phyloP scores from a whole-genome alignment of 1,140 invertebrate species.

The Chironomus tepperi region DNA sequence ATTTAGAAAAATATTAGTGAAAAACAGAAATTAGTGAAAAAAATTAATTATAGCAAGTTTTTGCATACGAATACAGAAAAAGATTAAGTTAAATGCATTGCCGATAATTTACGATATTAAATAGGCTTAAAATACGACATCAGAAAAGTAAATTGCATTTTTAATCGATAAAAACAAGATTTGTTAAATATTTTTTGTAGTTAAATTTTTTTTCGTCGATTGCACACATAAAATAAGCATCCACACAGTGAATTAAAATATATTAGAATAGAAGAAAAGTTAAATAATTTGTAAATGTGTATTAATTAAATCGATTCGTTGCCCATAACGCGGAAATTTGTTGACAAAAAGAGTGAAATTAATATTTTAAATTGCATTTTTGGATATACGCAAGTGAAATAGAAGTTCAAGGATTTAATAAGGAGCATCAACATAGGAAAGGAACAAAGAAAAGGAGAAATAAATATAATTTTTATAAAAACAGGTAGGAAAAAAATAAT shows the following conservation, averaged over 20 bases:
- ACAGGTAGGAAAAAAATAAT: background rate
- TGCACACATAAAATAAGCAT: background rate
- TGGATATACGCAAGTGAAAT: background rate
- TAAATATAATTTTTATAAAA: background rate
- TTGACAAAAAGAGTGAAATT: background rate
- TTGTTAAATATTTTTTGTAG: background rate
- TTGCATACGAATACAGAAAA: conserved; percentile 8
- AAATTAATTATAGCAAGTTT: background rate
- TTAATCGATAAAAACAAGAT: background rate
- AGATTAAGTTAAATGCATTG: background rate
- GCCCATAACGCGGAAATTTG: conserved; percentile 1
- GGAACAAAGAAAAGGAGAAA: background rate
- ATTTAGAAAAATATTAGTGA: no score
- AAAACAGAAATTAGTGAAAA: background rate
- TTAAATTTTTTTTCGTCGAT: background rate
- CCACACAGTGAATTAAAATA: background rate
- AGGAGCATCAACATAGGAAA: background rate
- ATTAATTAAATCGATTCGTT: background rate
- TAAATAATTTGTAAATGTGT: conserved; percentile 1
- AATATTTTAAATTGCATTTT: background rate
- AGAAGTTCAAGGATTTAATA: conserved; percentile 9
- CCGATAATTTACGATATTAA: no score
- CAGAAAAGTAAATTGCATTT: background rate
- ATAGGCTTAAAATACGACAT: background rate
- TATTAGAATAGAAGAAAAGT: background rate